phyloP scores from a whole-genome alignment of 2,888 invertebrate genomes.

The Psylliodes chrysocephalus region DNA sequence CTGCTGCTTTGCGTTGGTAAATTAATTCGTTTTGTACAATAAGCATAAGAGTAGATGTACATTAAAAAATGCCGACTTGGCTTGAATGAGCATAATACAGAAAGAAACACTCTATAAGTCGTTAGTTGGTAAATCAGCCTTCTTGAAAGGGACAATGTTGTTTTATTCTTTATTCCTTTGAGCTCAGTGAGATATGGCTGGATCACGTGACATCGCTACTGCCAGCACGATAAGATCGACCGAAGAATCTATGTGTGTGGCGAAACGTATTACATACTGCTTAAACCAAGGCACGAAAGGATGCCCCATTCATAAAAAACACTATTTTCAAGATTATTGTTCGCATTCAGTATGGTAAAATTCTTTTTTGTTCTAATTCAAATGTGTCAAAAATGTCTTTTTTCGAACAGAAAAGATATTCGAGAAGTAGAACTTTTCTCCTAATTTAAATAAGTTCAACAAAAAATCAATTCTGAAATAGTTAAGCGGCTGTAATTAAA shows the following conservation, averaged over 20 bases:
- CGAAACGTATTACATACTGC: slow-evolving; percentile 23
- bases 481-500: no score
- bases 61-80: slow-evolving; percentile 9
- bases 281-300: no score
- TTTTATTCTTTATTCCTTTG: slow-evolving; percentile 35
- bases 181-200: slow-evolving; percentile 38
- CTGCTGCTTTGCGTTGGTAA: neutral
- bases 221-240: slow-evolving; percentile 45
- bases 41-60: neutral
- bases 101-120: slow-evolving; percentile 7
- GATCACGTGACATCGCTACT: slow-evolving; percentile 47
- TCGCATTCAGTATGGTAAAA: no score
- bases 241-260: slow-evolving; percentile 41
- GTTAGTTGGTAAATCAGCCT: slow-evolving; percentile 33
- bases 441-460: no score
- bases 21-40: neutral
- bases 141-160: slow-evolving; percentile 31
- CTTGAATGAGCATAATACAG: slow-evolving; percentile 1
- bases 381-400: no score
- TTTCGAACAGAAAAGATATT: no score
- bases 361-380: no score
- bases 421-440: no score
- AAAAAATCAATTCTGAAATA: no score
- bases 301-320: no score
- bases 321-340: no score